Evolutionary conservation across 30 jellyfish, hydroid and myxozoan genomes (phyloP).

Genomic region (Rhopilema esculentum): DNA sequence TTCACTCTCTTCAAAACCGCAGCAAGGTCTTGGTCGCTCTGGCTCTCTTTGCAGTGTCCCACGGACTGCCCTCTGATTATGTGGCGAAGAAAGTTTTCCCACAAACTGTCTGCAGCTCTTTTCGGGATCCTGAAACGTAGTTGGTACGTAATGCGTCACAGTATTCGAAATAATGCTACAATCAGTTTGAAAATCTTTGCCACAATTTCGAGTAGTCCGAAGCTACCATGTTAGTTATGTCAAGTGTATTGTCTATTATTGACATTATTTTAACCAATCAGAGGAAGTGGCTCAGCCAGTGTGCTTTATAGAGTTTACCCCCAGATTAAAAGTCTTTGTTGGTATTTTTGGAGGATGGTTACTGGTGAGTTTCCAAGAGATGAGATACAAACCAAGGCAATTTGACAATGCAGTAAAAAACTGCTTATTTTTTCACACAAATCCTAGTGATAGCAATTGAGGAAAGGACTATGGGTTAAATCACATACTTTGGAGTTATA

Average conservation of each 20-base stretch:
- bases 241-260: constrained; percentile 47
- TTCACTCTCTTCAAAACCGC: constrained; percentile 1
- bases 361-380: not conserved
- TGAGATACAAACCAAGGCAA: not conserved
- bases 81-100: not conserved
- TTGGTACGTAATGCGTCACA: not conserved
- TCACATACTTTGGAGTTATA: no score
- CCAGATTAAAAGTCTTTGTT: not conserved
- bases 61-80: not conserved
- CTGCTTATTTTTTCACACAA: no score
- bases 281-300: constrained; percentile 8
- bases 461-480: no score
- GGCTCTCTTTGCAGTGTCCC: not conserved
- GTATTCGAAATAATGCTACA: not conserved
- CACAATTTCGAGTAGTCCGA: not conserved
- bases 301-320: constrained; percentile 6
- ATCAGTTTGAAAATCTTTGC: not conserved
- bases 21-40: not conserved
- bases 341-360: not conserved
- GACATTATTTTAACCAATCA: constrained; percentile 64
- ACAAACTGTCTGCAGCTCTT: not conserved
- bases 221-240: constrained; percentile 38
- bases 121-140: not conserved
- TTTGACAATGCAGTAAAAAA: no score
- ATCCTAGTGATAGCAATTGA: no score